Conservation (phyloP, 1,140 invertebrate species). For the Panonychus citri region DNA sequence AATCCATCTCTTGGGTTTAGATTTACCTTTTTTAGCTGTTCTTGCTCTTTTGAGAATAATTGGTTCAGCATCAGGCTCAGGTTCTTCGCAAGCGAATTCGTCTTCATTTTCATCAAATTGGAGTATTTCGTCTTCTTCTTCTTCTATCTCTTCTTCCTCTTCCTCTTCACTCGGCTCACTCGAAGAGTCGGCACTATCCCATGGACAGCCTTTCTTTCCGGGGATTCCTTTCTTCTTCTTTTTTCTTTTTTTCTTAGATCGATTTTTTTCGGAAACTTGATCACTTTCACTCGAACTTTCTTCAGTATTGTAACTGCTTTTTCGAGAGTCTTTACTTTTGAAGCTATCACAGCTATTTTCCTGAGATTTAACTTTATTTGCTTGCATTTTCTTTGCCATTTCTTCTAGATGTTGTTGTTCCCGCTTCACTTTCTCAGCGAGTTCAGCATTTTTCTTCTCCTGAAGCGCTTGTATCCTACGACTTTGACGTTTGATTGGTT, state of each 20-base stretch:
- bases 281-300: not conserved
- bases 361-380: not conserved
- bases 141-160: conserved; percentile 6
- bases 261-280: not conserved
- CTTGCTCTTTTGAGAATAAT: conserved; percentile 33
- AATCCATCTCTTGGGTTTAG: too few species aligned
- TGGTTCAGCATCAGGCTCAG: conserved; percentile 22
- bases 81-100: conserved; percentile 19
- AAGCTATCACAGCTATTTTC: not conserved
- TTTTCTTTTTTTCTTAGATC: not conserved
- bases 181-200: conserved; percentile 1
- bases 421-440: conserved; percentile 13
- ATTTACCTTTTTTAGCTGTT: conserved; percentile 35
- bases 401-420: conserved; percentile 12
- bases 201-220: not conserved
- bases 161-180: not conserved
- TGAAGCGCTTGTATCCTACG: conserved; percentile 28
- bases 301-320: not conserved
- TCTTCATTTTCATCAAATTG: conserved; percentile 17
- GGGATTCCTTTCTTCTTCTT: conserved; percentile 6
- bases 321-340: not conserved
- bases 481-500: conserved; percentile 24
- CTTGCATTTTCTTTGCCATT: conserved; percentile 10
- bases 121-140: conserved; percentile 14
- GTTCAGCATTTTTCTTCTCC: conserved; percentile 16